Conservation (phyloP, 2,888 invertebrate genomes). For the Gisinianus flammeolus region DNA sequence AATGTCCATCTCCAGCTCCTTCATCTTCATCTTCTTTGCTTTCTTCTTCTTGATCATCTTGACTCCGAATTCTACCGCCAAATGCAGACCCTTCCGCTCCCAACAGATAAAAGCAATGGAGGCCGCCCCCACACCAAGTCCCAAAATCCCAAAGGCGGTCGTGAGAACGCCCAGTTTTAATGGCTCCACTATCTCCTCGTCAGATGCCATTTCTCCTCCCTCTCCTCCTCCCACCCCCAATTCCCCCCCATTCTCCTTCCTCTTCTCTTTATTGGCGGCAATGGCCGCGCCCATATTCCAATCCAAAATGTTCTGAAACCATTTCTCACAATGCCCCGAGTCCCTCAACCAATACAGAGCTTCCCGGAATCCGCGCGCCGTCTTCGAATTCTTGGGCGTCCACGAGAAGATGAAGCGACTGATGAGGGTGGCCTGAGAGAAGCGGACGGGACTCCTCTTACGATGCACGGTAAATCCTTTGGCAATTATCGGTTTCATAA, state of each 20-base stretch:
- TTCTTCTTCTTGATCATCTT: too few relatives aligned
- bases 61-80: too few relatives aligned
- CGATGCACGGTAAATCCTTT: neutral
- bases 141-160: too few relatives aligned
- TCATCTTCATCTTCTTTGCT: too few relatives aligned
- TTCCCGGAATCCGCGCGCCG: neutral
- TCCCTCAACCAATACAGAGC: neutral
- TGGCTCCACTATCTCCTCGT: too few relatives aligned
- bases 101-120: too few relatives aligned
- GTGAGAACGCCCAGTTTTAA: too few relatives aligned
- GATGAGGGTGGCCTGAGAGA: neutral
- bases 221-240: neutral
- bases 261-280: neutral
- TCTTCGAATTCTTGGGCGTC: neutral
- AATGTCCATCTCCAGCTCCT: too few relatives aligned
- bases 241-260: too few relatives aligned
- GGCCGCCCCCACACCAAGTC: too few relatives aligned
- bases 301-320: neutral
- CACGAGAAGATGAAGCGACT: neutral
- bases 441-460: neutral
- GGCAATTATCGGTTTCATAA: neutral
- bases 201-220: too few relatives aligned
- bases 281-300: neutral
- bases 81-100: too few relatives aligned
- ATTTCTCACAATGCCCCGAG: neutral